These are phyloP conservation scores for Eupithecia vulgata DNA, from an alignment of 2,888 invertebrate genomes.

Conservation along the genomic window DNA sequence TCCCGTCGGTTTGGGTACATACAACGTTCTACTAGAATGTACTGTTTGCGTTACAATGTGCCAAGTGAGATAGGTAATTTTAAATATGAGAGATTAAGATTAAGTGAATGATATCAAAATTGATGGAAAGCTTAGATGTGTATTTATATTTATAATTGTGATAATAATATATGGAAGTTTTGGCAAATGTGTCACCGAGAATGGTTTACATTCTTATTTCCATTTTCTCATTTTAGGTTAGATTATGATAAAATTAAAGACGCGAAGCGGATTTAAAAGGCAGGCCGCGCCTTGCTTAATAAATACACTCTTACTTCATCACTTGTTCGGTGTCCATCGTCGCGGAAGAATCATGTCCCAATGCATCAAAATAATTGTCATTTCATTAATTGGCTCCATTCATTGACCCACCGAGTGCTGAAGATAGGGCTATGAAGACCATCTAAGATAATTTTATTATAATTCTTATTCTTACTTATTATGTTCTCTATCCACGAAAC, in stretches of 20 bases:
- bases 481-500: slow-evolving; percentile 9
- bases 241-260: slow-evolving; percentile 55
- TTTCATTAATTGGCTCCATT: slow-evolving; percentile 51
- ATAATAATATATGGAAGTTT: slow-evolving; percentile 83
- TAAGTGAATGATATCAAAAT: slow-evolving; percentile 83
- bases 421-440: slow-evolving; percentile 47
- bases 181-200: slow-evolving; percentile 70
- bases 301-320: slow-evolving; percentile 16
- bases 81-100: slow-evolving; percentile 80
- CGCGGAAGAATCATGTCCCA: slow-evolving; percentile 46
- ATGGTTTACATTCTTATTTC: slow-evolving; percentile 69
- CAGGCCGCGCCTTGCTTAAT: slow-evolving; percentile 5
- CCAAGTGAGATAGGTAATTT: slow-evolving; percentile 82
- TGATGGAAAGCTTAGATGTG: slow-evolving; percentile 74
- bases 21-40: slow-evolving; percentile 71
- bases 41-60: slow-evolving; percentile 81
- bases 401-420: slow-evolving; percentile 43
- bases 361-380: slow-evolving; percentile 67
- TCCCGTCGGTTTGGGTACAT: slow-evolving; percentile 57
- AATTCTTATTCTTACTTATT: slow-evolving; percentile 20
- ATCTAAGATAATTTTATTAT: slow-evolving; percentile 31
- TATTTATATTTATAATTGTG: slow-evolving; percentile 81
- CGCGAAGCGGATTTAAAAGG: slow-evolving; percentile 32
- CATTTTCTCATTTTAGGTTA: slow-evolving; percentile 67
- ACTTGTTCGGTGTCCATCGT: slow-evolving; percentile 18